phyloP scores from a whole-genome alignment of 2,797 vertebrate genomes.

The Tangara arthus region DNA sequence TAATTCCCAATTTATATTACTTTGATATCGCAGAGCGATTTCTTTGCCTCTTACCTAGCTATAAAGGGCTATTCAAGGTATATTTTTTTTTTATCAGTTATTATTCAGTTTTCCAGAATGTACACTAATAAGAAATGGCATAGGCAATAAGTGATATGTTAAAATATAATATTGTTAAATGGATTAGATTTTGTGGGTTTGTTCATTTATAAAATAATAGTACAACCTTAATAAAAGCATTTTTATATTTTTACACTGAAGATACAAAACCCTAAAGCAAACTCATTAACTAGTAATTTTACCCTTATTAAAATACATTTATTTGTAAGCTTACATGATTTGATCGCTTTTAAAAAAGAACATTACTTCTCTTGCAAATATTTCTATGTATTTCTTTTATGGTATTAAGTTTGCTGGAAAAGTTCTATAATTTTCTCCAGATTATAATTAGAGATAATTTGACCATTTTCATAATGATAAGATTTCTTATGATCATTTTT shows the following conservation, averaged over 20 bases:
- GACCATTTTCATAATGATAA: constrained; percentile 74
- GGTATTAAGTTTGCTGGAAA: constrained; percentile 68
- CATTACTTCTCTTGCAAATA: constrained; percentile 77
- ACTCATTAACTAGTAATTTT: constrained; percentile 86
- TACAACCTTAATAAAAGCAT: constrained; percentile 81
- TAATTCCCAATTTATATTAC: constrained; percentile 43
- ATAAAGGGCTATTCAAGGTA: constrained; percentile 53
- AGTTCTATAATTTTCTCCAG: constrained; percentile 75
- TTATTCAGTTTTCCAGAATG: constrained; percentile 65
- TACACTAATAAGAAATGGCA: constrained; percentile 64
- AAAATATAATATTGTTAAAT: constrained; percentile 76
- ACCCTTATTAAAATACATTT: constrained; percentile 85
- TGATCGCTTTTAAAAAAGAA: constrained; percentile 76
- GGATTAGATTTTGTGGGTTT: constrained; percentile 74
- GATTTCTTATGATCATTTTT: constrained; percentile 64
- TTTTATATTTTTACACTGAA: constrained; percentile 79
- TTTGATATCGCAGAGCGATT: constrained; percentile 28
- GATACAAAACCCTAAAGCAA: constrained; percentile 83
- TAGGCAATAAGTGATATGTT: constrained; percentile 71
- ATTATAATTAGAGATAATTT: constrained; percentile 81
- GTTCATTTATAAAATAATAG: constrained; percentile 82
- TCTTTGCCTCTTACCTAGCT: constrained; percentile 43
- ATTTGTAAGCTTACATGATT: constrained; percentile 83
- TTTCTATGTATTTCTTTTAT: constrained; percentile 71
- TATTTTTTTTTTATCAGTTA: constrained; percentile 40